Base-by-base conservation (phyloP, 1,140 invertebrate genomes). In the Uloborus diversus region DNA sequence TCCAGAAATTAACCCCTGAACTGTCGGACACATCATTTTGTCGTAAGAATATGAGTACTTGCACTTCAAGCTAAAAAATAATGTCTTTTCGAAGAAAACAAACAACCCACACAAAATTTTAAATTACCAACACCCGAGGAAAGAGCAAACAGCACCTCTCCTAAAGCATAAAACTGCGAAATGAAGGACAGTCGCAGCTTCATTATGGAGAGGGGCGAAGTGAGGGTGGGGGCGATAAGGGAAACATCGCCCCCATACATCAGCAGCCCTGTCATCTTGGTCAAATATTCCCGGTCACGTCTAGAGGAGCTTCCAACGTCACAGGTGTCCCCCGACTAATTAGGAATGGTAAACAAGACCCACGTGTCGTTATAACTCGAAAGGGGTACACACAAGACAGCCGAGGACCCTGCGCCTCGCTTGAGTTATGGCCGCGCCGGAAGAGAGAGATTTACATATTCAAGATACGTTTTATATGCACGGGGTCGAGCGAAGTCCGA, bases 241-340 rank as follows among this genome's bases (percentile, higher is more conserved):
- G 20, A 23, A 53, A 23, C 51, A 53, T 23, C 14, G 51, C 7
- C n/a, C 25, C 20, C 51, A 53, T 53, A 53, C 51, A 53, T 53
- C 51, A 53, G 51, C n/a, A 7, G 5, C 25, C n/a, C 51, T 53
- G 51, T 53, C 51, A 53, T 53, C 51, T n/a, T 53, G n/a, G n/a
- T n/a, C 51, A 53, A 53, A 53, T 53, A 53, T 53, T 53, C 51
- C 11, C n/a, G 25, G 51, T 53, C 51, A 53, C 51, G 51, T 53
- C 51, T 17, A 17, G n/a, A 9, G 20, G 5, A 3, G 51, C 25
- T 9, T 42, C 17, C n/a, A 20, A 53, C n/a, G 51, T 53, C 51
- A 53, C 51, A 53, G 51, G 51, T 53, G 51, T 53, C 51, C n/a
- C 51, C 51, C 25, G 51, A 17, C n/a, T 23, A 20, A 53, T 20